phyloP scores from a whole-genome alignment of 2,113 vertebrate species.

The Caranx ignobilis region DNA sequence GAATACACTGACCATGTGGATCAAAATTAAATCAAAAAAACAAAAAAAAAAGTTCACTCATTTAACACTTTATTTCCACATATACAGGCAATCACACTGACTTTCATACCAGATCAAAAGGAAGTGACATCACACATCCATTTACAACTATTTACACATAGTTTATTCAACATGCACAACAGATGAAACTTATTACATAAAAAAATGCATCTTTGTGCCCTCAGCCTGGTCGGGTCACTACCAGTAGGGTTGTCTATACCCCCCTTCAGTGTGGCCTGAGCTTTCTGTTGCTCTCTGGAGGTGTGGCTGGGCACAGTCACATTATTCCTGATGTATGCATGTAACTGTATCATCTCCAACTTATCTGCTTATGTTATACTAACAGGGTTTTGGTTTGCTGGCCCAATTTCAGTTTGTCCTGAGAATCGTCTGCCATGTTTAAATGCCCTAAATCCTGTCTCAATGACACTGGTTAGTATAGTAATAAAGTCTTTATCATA shows the following conservation, averaged over 20 bases:
- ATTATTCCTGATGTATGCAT: constrained; percentile 15
- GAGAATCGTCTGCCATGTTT: constrained; percentile 4
- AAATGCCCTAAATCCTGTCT: background rate
- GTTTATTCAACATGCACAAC: constrained; percentile 18
- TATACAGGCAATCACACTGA: constrained; percentile 38
- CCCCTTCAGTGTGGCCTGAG: background rate
- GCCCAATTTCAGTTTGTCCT: constrained; percentile 14
- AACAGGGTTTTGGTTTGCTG: background rate
- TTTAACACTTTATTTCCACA: constrained; percentile 58
- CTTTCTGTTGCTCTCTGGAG: background rate
- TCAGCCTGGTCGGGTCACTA: background rate
- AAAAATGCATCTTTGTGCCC: constrained; percentile 6
- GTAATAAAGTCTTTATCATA: background rate
- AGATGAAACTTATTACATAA: constrained; percentile 2
- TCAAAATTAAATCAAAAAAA: background rate
- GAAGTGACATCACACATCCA: constrained; percentile 22
- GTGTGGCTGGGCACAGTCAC: constrained; percentile 1
- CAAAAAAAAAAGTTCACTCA: background rate
- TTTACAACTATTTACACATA: constrained; percentile 58
- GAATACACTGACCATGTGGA: background rate
- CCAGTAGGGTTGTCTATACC: background rate
- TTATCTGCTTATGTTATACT: background rate
- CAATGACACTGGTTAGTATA: background rate
- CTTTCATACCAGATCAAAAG: constrained; percentile 9
- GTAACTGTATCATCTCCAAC: background rate